Percentiles rank a stretch among this genome's conserved stretches.
These are phyloP conservation scores for Numenius arquata DNA, from an alignment of 2,113 vertebrate genomes.

Conservation along the genomic window DNA sequence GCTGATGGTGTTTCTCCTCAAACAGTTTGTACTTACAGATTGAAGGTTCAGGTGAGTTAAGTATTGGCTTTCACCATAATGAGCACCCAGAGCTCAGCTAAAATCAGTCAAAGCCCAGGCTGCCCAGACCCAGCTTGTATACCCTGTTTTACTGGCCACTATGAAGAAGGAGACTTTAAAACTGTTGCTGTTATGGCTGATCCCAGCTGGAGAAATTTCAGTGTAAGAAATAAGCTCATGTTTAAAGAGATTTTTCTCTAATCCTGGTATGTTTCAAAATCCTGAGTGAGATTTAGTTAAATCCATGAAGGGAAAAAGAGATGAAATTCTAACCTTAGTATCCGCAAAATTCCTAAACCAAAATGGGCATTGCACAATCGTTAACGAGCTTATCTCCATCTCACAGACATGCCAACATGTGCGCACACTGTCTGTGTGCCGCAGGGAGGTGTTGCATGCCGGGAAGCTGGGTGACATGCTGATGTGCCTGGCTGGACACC, in stretches of 20 bases:
- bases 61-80: neutral
- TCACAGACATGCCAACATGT: neutral
- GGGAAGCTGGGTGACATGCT: neutral
- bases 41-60: neutral
- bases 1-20: neutral
- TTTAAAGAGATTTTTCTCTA: constrained; percentile 32
- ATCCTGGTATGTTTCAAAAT: constrained; percentile 16
- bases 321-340: neutral
- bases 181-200: neutral
- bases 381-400: neutral
- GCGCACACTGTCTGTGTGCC: rapidly evolving
- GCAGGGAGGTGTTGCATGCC: rapidly evolving
- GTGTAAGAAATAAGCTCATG: neutral
- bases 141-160: neutral
- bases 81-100: neutral
- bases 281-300: constrained; percentile 40
- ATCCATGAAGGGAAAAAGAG: neutral
- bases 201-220: neutral
- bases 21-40: neutral
- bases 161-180: neutral
- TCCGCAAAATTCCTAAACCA: neutral
- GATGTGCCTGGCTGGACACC: neutral
- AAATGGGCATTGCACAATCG: rapidly evolving
- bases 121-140: neutral
- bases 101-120: neutral